Evolutionary conservation across 2,888 invertebrate genomes (phyloP), one percentile per base, ranked within the genome.

Genomic region (Brachypalpus laphriformis): DNA sequence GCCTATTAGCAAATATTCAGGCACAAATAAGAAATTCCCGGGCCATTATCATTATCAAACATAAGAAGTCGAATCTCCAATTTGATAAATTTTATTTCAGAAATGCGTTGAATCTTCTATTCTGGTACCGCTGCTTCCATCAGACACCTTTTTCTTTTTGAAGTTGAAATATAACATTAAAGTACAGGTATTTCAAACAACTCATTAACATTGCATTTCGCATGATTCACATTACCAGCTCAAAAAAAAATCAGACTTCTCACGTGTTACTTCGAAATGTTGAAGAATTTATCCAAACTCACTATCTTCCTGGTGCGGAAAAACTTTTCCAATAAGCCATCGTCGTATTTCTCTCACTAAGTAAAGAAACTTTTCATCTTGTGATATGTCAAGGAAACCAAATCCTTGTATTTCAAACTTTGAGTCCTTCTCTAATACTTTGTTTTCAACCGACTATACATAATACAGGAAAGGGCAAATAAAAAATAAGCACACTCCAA

Each of bases 291-390:
- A n/a, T n/a, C 3, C 28, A 28, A 54, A 28, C 14, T 14, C 8
- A 28, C 40, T 14, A 40, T 54, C 28, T 28, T 16, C 14, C 6
- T 28, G 31, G 45, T 7, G 59, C 22, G 37, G 47, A 47, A 51
- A 68, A 82, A 82, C 63, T 82, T 82, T 82, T 68, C 54, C 68
- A 81, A 81, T 75, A 75, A 68, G 68, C 61, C 61, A 68, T 81
- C 8, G 34, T 68, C 37, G 61, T 75, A 81, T 75, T 81, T 68
- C 61, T 28, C 59, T 70, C 61, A 75, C 68, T 75, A 61, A 72
- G 49, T 34, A 34, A 34, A 63, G 22, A 47, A 81, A 61, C 20
- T 81, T 68, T 66, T 56, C 45, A 75, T 68, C 61, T 51, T 68
- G 31, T 42, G 70, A 56, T 61, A 71, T 57, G 57, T 49, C 56